phyloP scores from a whole-genome alignment of 1,140 invertebrate species.

The Thrips palmi region DNA sequence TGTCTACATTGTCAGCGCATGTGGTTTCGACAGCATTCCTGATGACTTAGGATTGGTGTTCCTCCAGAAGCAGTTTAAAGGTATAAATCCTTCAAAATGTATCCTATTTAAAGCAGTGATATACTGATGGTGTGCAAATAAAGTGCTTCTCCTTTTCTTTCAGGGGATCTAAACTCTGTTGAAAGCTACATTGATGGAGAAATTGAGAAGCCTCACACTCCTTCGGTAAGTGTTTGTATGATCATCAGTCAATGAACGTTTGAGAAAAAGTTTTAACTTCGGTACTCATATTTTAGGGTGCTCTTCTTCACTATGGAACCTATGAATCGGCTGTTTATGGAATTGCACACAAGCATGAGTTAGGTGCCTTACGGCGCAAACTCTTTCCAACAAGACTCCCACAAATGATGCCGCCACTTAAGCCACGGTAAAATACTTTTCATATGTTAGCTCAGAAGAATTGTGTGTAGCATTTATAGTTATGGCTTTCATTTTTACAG shows the following conservation, averaged over 20 bases:
- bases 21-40: slow-evolving; percentile 82
- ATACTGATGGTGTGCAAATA: no score
- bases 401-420: slow-evolving; percentile 35
- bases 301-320: slow-evolving; percentile 51
- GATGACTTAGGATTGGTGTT: slow-evolving; percentile 64
- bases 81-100: slow-evolving; percentile 21
- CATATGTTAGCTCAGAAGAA: neutral
- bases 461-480: slow-evolving; percentile 1
- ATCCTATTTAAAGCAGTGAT: no score
- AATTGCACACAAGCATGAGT: slow-evolving; percentile 38
- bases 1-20: slow-evolving; percentile 70
- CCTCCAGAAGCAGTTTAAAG: slow-evolving; percentile 52
- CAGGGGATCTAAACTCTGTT: slow-evolving; percentile 52
- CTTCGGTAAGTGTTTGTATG: neutral
- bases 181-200: slow-evolving; percentile 43
- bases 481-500: slow-evolving; percentile 28
- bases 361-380: slow-evolving; percentile 37
- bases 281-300: slow-evolving; percentile 15
- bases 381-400: slow-evolving; percentile 46
- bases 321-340: slow-evolving; percentile 66
- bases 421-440: slow-evolving; percentile 24
- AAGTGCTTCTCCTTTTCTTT: slow-evolving; percentile 14
- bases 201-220: slow-evolving; percentile 17
- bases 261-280: no score
- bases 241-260: no score